A percentile compares a stretch with the other conserved stretches of the same genome.
These are phyloP conservation scores for Cololabis saira DNA, from an alignment of 2,113 vertebrate genomes.

Conservation along the genomic window DNA sequence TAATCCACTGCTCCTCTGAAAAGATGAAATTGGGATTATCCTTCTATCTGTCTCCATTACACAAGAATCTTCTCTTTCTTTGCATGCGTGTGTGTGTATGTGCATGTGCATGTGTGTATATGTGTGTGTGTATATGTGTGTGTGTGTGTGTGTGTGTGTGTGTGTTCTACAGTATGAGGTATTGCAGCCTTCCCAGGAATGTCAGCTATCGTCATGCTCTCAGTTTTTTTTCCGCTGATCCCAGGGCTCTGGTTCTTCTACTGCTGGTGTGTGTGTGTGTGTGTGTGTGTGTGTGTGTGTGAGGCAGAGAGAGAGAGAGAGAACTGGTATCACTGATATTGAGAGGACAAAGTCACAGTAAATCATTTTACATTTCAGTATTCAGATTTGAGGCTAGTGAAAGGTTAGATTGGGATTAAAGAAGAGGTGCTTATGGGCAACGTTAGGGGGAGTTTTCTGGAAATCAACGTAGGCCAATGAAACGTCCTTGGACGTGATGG, in stretches of 20 bases:
- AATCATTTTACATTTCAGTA: background rate
- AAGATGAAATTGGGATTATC: conserved; percentile 72
- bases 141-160: conserved; percentile 18
- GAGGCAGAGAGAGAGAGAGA: too few relatives aligned
- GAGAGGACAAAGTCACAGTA: background rate
- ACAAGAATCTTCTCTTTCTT: conserved; percentile 44
- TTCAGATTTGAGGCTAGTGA: background rate
- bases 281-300: conserved; percentile 18
- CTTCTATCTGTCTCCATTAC: conserved; percentile 65
- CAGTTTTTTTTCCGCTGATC: conserved; percentile 62
- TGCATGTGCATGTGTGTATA: conserved; percentile 2
- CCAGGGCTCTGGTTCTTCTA: conserved; percentile 60
- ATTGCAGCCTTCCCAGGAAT: conserved; percentile 68
- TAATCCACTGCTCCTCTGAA: conserved; percentile 72
- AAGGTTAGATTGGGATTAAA: too few relatives aligned
- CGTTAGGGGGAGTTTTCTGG: background rate
- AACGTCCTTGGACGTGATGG: background rate
- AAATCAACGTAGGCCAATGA: background rate
- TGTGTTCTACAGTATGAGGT: conserved; percentile 38
- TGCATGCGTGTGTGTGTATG: conserved; percentile 30
- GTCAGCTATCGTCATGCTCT: conserved; percentile 59
- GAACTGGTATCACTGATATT: conserved; percentile 1
- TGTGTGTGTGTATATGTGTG: conserved; percentile 38
- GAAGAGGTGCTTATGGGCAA: background rate
- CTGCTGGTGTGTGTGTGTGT: conserved; percentile 25